Conservation (phyloP, 2,888 invertebrate species). For the Ornithoptera alexandrae region DNA sequence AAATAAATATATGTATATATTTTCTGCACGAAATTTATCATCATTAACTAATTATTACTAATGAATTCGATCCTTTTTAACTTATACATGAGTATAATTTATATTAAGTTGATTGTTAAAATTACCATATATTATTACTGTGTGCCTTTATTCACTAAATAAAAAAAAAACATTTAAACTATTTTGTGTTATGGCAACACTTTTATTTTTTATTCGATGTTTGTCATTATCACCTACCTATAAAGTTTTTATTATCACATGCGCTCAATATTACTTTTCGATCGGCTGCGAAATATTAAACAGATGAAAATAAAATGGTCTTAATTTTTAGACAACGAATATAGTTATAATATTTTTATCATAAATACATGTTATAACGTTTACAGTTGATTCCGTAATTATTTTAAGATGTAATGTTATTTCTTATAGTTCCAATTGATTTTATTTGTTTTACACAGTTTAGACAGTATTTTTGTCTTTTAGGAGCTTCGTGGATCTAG, state of each 20-base stretch:
- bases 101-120: too few relatives aligned
- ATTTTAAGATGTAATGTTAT: conserved; percentile 9
- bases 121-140: too few relatives aligned
- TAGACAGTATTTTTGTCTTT: conserved; percentile 35
- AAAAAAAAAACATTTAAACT: not conserved
- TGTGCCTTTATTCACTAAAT: not conserved
- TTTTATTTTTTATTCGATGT: not conserved
- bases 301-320: not conserved
- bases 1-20: too few relatives aligned
- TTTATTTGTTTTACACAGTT: not conserved
- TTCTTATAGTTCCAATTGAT: conserved; percentile 10
- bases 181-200: not conserved
- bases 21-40: too few relatives aligned
- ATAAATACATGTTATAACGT: not conserved
- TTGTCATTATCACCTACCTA: not conserved
- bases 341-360: not conserved
- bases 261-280: not conserved
- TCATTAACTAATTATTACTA: too few relatives aligned
- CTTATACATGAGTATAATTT: too few relatives aligned
- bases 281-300: not conserved
- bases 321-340: not conserved
- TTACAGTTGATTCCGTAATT: not conserved
- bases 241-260: not conserved
- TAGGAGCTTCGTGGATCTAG: conserved; percentile 71
- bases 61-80: too few relatives aligned